phyloP scores from a whole-genome alignment of 1,140 invertebrate genomes.

The Galendromus occidentalis region DNA sequence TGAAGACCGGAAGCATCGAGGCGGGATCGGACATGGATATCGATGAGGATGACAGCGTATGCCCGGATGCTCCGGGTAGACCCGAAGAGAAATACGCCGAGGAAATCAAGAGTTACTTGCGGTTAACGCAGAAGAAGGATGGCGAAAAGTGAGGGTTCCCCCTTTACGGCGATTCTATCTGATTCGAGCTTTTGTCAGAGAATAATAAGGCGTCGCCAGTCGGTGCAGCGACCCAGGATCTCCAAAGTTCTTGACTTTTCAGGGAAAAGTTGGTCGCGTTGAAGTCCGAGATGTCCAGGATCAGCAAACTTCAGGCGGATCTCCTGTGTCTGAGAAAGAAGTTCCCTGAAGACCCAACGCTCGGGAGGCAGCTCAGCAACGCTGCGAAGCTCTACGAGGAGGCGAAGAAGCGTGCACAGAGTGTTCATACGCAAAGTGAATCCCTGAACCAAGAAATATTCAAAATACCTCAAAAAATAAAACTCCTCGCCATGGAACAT shows the following conservation, averaged over 20 bases:
- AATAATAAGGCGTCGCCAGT: too few relatives aligned
- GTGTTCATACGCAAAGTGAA: neutral
- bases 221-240: too few relatives aligned
- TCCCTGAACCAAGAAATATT: neutral
- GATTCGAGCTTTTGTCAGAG: too few relatives aligned
- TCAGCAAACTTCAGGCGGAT: constrained; percentile 4
- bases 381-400: neutral
- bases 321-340: neutral
- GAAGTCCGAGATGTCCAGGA: neutral
- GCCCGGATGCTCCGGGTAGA: neutral
- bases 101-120: neutral
- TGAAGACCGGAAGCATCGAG: neutral
- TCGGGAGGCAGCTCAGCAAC: neutral
- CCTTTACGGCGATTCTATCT: too few relatives aligned
- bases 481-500: constrained; percentile 1
- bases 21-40: neutral
- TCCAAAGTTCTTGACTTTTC: neutral
- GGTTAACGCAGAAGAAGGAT: neutral
- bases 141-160: neutral
- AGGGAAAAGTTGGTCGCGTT: neutral
- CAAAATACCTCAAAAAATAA: constrained; percentile 6
- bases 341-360: neutral
- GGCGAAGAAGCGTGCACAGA: neutral
- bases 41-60: neutral
- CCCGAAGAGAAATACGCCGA: constrained; percentile 3